Percentiles rank a stretch among this genome's conserved stretches.
Conservation (phyloP, 2,113 vertebrate genomes). For the Furnarius figulus region DNA sequence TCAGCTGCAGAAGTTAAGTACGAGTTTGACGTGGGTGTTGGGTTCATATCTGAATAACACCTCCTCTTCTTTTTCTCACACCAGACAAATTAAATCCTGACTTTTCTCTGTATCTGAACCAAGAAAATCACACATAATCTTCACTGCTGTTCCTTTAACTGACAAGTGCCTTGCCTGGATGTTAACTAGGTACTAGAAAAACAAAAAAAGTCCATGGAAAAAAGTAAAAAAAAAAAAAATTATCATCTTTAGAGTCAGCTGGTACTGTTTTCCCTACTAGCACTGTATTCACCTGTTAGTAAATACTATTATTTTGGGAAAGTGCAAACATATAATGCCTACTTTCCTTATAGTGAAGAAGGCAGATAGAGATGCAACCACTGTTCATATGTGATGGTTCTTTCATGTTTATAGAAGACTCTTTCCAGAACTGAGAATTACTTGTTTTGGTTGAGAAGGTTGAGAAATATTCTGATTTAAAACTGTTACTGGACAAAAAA, state of each 20-base stretch:
- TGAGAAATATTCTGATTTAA: not conserved
- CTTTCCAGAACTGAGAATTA: not conserved
- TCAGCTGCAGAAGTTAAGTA: not conserved
- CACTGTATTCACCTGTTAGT: not conserved
- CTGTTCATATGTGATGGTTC: not conserved
- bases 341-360: not conserved
- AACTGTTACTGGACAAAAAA: not conserved
- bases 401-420: not conserved
- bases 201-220: not conserved
- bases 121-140: not conserved
- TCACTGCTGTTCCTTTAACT: not conserved
- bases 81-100: not conserved
- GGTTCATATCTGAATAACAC: not conserved
- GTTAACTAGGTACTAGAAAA: not conserved
- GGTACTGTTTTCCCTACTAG: not conserved
- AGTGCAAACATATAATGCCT: not conserved
- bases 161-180: not conserved
- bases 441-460: not conserved
- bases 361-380: not conserved
- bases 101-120: not conserved
- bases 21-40: not conserved
- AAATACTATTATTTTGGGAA: not conserved
- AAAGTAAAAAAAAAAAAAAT: no score
- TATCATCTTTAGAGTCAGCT: not conserved
- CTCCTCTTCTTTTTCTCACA: not conserved